Evolutionary conservation across 2,888 invertebrate genomes (phyloP).

Genomic region (Cosmia trapezina): DNA sequence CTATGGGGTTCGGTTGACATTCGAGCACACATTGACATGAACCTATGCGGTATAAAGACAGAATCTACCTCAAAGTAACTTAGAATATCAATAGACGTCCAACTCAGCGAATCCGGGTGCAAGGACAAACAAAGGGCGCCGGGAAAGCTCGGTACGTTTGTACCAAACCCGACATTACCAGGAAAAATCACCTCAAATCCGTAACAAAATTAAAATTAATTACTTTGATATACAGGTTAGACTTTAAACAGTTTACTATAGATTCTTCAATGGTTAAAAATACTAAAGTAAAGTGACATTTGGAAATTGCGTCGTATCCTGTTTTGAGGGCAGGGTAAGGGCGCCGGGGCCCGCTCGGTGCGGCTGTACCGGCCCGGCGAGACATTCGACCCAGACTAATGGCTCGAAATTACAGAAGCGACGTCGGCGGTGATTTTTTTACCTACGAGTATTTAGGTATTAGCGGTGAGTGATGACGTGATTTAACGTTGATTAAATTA

Average conservation of each 20-base stretch:
- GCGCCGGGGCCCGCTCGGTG: slow-evolving; percentile 68
- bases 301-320: slow-evolving; percentile 53
- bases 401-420: slow-evolving; percentile 45
- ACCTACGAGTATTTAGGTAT: slow-evolving; percentile 38
- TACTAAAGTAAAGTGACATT: slow-evolving; percentile 31
- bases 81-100: slow-evolving; percentile 18
- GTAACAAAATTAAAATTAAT: slow-evolving; percentile 18
- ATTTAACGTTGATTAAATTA: slow-evolving; percentile 37
- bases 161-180: slow-evolving; percentile 21
- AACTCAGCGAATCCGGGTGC: slow-evolving; percentile 42
- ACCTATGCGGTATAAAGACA: too few relatives aligned
- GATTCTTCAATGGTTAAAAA: slow-evolving; percentile 20
- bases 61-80: slow-evolving; percentile 29
- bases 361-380: slow-evolving; percentile 66
- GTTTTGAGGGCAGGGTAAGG: slow-evolving; percentile 65
- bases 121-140: slow-evolving; percentile 52
- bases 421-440: slow-evolving; percentile 40
- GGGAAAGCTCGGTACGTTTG: slow-evolving; percentile 37
- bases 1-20: too few relatives aligned
- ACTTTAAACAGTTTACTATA: neutral
- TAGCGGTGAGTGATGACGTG: slow-evolving; percentile 41
- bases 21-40: too few relatives aligned
- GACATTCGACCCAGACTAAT: slow-evolving; percentile 62
- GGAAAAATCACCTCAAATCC: slow-evolving; percentile 5
- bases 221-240: neutral